Conservation (phyloP, 2,113 vertebrate genomes). For the Leptodactylus fuscus region DNA sequence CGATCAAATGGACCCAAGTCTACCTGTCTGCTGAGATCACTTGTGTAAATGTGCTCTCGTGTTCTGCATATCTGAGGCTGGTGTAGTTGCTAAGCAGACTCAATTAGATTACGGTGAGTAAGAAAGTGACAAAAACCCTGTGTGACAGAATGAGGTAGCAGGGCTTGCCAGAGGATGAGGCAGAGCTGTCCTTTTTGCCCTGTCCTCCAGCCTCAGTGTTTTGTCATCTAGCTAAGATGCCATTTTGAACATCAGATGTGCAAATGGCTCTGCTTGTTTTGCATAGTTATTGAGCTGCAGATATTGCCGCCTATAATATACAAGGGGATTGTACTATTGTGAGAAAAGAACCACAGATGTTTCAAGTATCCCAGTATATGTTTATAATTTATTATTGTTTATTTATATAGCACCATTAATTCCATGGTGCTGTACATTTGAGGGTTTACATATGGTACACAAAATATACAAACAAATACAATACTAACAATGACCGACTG, state of each 20-base stretch:
- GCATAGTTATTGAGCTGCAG: background rate
- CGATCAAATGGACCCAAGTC: background rate
- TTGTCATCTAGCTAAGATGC: background rate
- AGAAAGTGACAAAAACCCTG: slow-evolving; percentile 47
- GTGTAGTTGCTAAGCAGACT: slow-evolving; percentile 36
- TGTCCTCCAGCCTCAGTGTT: background rate
- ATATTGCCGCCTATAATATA: background rate
- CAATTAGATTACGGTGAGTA: slow-evolving; percentile 46
- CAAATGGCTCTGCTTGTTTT: background rate
- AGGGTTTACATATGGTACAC: too few relatives aligned
- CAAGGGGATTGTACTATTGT: too few relatives aligned
- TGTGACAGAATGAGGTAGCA: slow-evolving; percentile 52
- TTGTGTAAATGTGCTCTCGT: slow-evolving; percentile 3
- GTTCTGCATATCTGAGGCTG: background rate
- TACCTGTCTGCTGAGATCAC: background rate
- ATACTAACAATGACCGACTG: too few relatives aligned
- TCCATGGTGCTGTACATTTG: too few relatives aligned
- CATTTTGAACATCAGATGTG: background rate
- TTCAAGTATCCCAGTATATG: too few relatives aligned
- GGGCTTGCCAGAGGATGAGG: slow-evolving; percentile 25
- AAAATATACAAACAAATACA: too few relatives aligned
- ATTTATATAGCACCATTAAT: too few relatives aligned
- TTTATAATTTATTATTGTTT: too few relatives aligned
- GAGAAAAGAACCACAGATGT: too few relatives aligned
- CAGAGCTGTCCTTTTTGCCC: background rate